These are phyloP conservation scores for Phoenicopterus ruber DNA, from an alignment of 2,113 vertebrate genomes.

Conservation along the genomic window DNA sequence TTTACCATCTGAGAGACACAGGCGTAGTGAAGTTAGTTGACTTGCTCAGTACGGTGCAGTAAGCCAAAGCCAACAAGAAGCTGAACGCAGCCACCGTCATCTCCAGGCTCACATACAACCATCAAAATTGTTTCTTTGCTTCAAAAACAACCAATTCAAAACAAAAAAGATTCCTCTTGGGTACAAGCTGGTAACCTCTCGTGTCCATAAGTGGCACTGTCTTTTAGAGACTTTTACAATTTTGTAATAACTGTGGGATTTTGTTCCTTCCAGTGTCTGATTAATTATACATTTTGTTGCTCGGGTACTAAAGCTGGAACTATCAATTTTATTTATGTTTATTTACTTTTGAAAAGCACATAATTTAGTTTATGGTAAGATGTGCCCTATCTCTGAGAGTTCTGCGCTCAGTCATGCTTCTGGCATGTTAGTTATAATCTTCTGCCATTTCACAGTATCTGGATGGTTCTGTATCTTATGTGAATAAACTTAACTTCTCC, in stretches of 20 bases:
- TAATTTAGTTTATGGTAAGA: neutral
- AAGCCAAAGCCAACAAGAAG: conserved; percentile 3
- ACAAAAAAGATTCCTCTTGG: neutral
- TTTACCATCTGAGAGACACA: neutral
- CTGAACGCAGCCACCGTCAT: neutral
- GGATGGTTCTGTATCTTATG: neutral
- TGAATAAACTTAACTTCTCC: neutral
- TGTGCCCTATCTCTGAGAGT: neutral
- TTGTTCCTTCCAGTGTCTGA: neutral
- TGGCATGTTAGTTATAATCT: neutral
- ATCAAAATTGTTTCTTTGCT: neutral
- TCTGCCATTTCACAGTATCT: neutral
- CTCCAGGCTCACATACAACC: neutral
- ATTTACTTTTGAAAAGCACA: conserved; percentile 4
- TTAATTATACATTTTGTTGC: neutral
- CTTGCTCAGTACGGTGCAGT: neutral
- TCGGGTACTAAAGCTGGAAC: neutral
- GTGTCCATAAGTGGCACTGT: neutral
- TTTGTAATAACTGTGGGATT: conserved; percentile 15
- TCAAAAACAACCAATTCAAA: neutral
- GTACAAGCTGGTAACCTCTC: neutral
- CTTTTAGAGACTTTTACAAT: neutral
- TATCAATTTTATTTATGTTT: conserved; percentile 1
- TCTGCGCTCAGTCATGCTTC: neutral
- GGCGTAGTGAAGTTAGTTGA: neutral